phyloP scores from a whole-genome alignment of 2,888 invertebrate species.

The Resseliella maxima region DNA sequence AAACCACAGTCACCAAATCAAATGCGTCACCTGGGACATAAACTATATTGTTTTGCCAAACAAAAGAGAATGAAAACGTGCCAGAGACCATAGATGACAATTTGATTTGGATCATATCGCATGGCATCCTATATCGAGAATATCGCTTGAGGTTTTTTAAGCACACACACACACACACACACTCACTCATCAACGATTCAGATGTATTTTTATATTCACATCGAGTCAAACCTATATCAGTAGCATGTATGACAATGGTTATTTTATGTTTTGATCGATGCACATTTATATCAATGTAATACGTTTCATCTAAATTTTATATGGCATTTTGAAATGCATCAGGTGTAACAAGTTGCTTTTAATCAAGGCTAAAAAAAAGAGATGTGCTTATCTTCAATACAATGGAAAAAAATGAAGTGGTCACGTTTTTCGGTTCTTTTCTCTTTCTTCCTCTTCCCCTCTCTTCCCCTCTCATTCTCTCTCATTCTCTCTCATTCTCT shows the following conservation, averaged over 20 bases:
- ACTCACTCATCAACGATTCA: background rate
- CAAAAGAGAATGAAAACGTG: constrained; percentile 1
- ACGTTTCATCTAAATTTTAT: constrained; percentile 26
- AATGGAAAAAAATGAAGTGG: background rate
- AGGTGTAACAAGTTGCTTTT: constrained; percentile 41
- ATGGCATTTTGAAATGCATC: constrained; percentile 19
- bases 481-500: no score
- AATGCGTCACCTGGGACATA: constrained; percentile 47
- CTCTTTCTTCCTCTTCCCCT: no score
- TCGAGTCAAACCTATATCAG: no score
- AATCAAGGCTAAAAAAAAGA: constrained; percentile 9
- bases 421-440: background rate
- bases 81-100: background rate
- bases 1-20: constrained; percentile 7
- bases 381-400: background rate
- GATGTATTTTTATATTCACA: no score
- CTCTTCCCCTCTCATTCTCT: no score
- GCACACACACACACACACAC: background rate
- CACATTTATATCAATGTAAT: background rate
- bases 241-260: background rate
- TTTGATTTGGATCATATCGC: constrained; percentile 21
- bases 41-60: background rate
- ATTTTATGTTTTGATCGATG: constrained; percentile 17
- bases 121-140: background rate
- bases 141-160: background rate